These are phyloP conservation scores for Trissolcus brochymenae DNA, from an alignment of 2,888 invertebrate species.

Conservation along the genomic window DNA sequence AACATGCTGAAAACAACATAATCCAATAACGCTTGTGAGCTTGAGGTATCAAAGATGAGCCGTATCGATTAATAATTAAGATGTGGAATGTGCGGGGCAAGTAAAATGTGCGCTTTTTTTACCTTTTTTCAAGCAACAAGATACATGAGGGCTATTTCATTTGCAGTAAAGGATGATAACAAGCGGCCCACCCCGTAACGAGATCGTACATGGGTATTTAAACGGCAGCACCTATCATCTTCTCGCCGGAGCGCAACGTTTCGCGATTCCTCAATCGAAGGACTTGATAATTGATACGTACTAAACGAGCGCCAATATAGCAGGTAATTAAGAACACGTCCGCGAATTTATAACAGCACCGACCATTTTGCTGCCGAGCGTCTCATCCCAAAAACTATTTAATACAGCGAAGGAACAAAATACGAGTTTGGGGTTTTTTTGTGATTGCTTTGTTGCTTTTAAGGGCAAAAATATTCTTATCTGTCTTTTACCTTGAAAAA, in stretches of 20 bases:
- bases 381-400: slow-evolving; percentile 19
- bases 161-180: slow-evolving; percentile 62
- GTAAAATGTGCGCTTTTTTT: slow-evolving; percentile 7
- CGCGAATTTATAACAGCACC: slow-evolving; percentile 60
- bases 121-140: not conserved
- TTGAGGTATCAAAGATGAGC: slow-evolving; percentile 11
- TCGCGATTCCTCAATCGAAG: slow-evolving; percentile 55
- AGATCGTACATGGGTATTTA: slow-evolving; percentile 60
- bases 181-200: slow-evolving; percentile 52
- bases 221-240: slow-evolving; percentile 65
- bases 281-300: slow-evolving; percentile 67
- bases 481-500: not conserved
- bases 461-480: slow-evolving; percentile 5
- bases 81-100: slow-evolving; percentile 18
- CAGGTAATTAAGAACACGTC: slow-evolving; percentile 64
- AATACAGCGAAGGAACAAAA: too few species aligned
- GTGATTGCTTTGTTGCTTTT: slow-evolving; percentile 39
- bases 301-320: slow-evolving; percentile 61
- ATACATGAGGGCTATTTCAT: slow-evolving; percentile 53
- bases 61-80: slow-evolving; percentile 32
- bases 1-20: slow-evolving; percentile 29
- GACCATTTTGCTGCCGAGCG: slow-evolving; percentile 35
- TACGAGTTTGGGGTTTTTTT: slow-evolving; percentile 20
- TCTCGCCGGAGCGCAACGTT: slow-evolving; percentile 55
- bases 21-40: slow-evolving; percentile 5